A percentile compares a stretch with the other conserved stretches of the same genome.
phyloP scores from a whole-genome alignment of 2,888 invertebrate species.

The Troglohyphantes excavatus region DNA sequence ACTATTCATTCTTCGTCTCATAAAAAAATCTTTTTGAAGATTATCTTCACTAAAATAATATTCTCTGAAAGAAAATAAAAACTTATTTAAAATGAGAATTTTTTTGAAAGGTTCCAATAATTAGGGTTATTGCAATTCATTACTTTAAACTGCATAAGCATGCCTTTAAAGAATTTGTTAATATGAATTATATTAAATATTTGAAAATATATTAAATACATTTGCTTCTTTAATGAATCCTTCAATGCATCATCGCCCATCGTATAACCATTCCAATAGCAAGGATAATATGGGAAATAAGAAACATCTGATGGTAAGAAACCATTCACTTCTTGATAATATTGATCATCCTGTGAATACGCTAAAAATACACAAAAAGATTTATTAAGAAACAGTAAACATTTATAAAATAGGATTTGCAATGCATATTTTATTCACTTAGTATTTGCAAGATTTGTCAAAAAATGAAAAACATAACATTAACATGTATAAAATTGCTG shows the following conservation, averaged over 20 bases:
- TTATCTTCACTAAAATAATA: constrained; percentile 99
- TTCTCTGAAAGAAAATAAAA: constrained; percentile 88
- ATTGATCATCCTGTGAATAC: constrained; percentile 76
- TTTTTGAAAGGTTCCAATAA: background rate
- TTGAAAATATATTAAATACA: constrained; percentile 86
- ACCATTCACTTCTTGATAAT: constrained; percentile 54
- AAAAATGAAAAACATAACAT: no score
- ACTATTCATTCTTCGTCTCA: constrained; percentile 97
- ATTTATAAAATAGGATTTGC: no score
- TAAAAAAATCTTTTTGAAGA: constrained; percentile 96
- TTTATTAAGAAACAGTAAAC: no score
- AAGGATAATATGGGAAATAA: constrained; percentile 63
- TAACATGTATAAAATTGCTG: no score
- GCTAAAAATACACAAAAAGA: constrained; percentile 61
- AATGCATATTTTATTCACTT: no score
- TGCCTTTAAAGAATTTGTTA: no score
- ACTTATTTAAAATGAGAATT: background rate
- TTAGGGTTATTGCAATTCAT: background rate
- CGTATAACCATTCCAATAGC: constrained; percentile 76
- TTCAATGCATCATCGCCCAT: constrained; percentile 87
- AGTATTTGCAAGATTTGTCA: no score
- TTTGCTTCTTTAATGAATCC: constrained; percentile 93
- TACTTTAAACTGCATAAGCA: no score
- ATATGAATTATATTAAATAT: background rate
- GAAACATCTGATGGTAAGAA: constrained; percentile 39